phyloP scores from a whole-genome alignment of 1,140 invertebrate species.

The Drusus annulatus region DNA sequence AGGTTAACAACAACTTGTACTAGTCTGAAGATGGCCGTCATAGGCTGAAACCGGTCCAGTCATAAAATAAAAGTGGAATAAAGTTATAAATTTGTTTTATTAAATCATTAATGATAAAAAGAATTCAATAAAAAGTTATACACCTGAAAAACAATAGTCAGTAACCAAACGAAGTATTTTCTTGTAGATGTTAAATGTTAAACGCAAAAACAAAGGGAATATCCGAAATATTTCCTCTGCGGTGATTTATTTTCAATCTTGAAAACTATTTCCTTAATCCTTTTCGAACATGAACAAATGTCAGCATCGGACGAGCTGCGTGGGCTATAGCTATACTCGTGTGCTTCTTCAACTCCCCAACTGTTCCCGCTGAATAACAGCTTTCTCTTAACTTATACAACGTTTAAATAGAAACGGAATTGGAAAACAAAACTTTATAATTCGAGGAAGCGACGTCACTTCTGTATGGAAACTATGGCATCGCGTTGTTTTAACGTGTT shows the following conservation, averaged over 20 bases:
- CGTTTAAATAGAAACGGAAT: constrained; percentile 35
- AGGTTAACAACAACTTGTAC: too few relatives aligned
- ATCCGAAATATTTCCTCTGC: too few relatives aligned
- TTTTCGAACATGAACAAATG: constrained; percentile 1
- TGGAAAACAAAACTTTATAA: constrained; percentile 52
- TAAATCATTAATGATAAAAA: too few relatives aligned
- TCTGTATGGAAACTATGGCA: not conserved
- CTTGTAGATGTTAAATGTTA: too few relatives aligned
- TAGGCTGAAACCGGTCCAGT: too few relatives aligned
- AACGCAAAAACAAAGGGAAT: too few relatives aligned
- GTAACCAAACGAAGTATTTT: too few relatives aligned
- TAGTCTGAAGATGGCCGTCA: too few relatives aligned
- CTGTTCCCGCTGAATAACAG: constrained; percentile 41
- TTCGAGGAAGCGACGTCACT: constrained; percentile 33
- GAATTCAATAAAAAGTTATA: too few relatives aligned
- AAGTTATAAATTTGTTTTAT: too few relatives aligned
- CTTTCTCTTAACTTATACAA: constrained; percentile 52
- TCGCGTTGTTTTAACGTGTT: not conserved
- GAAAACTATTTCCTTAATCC: not conserved
- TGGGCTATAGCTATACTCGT: not conserved
- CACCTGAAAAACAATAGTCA: too few relatives aligned
- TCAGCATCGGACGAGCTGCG: not conserved
- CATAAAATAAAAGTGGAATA: too few relatives aligned
- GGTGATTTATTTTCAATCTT: not conserved
- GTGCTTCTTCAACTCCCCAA: not conserved